These are phyloP conservation scores for Zonotrichia leucophrys DNA, from an alignment of 2,113 vertebrate genomes.

Conservation along the genomic window DNA sequence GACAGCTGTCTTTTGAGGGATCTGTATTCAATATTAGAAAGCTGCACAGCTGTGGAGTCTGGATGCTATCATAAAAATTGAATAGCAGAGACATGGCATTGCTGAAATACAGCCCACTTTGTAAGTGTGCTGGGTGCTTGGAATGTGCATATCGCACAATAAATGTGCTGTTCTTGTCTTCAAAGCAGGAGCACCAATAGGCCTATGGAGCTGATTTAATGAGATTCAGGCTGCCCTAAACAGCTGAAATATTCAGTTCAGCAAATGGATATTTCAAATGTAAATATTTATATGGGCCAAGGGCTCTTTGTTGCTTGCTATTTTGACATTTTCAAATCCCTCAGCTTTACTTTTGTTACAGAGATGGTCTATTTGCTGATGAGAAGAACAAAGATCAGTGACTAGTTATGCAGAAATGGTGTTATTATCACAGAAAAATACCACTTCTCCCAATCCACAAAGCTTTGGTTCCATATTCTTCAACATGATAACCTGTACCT, in stretches of 20 bases:
- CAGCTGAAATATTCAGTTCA: constrained; percentile 57
- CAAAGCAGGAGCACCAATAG: constrained; percentile 54
- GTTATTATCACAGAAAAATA: constrained; percentile 35
- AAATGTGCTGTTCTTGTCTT: constrained; percentile 59
- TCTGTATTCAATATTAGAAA: constrained; percentile 56
- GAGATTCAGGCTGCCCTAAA: constrained; percentile 50
- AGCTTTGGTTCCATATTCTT: neutral
- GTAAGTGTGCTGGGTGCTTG: constrained; percentile 50
- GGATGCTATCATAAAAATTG: constrained; percentile 60
- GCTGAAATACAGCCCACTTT: constrained; percentile 53
- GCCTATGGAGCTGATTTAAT: constrained; percentile 17
- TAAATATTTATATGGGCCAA: constrained; percentile 70
- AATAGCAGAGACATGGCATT: constrained; percentile 47
- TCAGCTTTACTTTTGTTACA: constrained; percentile 46
- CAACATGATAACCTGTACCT: neutral
- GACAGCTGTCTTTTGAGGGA: constrained; percentile 61
- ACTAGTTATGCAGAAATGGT: constrained; percentile 45
- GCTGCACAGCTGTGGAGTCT: constrained; percentile 68
- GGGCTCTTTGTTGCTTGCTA: constrained; percentile 34
- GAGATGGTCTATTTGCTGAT: constrained; percentile 28
- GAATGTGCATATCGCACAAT: constrained; percentile 17
- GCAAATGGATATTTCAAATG: constrained; percentile 60
- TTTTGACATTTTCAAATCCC: constrained; percentile 61
- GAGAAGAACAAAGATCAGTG: constrained; percentile 37
- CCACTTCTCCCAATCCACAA: neutral